Conservation (phyloP, 1,140 invertebrate genomes). For the Pseudomyrmex pallidus region DNA sequence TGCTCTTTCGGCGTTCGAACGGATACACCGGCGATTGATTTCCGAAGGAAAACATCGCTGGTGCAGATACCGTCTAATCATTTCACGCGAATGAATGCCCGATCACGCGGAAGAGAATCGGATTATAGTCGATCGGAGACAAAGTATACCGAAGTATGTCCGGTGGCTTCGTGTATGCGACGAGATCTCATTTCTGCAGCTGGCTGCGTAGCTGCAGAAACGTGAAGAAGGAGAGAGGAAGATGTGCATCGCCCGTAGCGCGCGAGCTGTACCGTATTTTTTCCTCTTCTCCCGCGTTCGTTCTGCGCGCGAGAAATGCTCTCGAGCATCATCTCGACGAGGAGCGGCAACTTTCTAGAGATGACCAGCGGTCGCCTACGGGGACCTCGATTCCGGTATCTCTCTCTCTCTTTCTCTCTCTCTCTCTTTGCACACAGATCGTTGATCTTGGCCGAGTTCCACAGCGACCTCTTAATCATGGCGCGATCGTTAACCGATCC, state of each 20-base stretch:
- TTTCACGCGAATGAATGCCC: constrained; percentile 7
- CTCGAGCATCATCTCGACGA: constrained; percentile 32
- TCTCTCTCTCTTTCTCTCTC: neutral
- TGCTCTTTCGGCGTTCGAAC: neutral
- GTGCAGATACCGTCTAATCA: too few species aligned
- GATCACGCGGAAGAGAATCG: constrained; percentile 30
- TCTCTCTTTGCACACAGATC: constrained; percentile 29
- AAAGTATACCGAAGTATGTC: constrained; percentile 12
- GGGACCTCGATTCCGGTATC: constrained; percentile 48
- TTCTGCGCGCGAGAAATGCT: constrained; percentile 22
- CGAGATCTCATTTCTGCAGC: constrained; percentile 49
- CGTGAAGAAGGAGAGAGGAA: neutral
- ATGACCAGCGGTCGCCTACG: constrained; percentile 40
- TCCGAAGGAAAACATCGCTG: neutral
- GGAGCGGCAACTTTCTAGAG: constrained; percentile 48
- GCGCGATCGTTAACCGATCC: constrained; percentile 34
- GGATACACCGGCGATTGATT: neutral
- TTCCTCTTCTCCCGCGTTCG: neutral
- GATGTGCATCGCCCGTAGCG: constrained; percentile 2
- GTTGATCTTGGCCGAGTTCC: constrained; percentile 72
- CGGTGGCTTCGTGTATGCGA: neutral
- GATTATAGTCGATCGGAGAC: constrained; percentile 39
- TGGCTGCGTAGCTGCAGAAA: neutral
- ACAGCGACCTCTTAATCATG: constrained; percentile 46
- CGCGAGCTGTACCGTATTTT: constrained; percentile 3